Evolutionary conservation across 2,797 vertebrate species (phyloP), one percentile per base, ranked within the genome.

Genomic region (Hippoglossus hippoglossus): DNA sequence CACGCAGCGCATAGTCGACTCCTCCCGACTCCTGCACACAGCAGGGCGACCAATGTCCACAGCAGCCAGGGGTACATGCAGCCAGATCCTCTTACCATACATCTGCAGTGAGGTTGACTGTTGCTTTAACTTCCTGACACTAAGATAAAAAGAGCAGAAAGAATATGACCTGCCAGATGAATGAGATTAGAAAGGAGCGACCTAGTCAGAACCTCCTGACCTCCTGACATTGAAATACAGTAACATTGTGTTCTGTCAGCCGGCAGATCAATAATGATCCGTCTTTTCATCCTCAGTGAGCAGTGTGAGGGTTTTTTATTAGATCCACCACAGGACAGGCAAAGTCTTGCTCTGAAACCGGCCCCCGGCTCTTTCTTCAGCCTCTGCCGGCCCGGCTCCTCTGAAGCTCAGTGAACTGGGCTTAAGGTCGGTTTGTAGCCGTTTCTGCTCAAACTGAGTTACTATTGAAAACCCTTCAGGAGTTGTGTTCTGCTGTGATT

Each of bases 1-100:
- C 80, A 73, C 13, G 57, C 83, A 39, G 83, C 0, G 70, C 22
- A 1, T 1, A 52, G 26, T 18, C 67, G 5, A 70, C 80, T 82
- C 66, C 70, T 75, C 69, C 76, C 58, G 51, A 6, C 72, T 81
- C 76, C 54, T 72, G 16, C 62, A 26, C 63, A 8, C 84, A 81
- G 82, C 79, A 34, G 57, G 83, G n/a, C 25, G 39, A 50, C 79
- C 11, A 25, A 74, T 31, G 58, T 80, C 76, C 62, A 68, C 61
- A 51, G 34, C 78, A 69, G 71, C 60, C 44, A 64, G 71, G 72
- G 67, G 63, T 13, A 63, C 67, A 73, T 82, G 76, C 69, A 71
- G 71, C 36, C 15, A 58, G 73, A 80, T 70, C 80, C 55, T 79
- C 67, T 83, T 75, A 68, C 75, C 60, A 28, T 59, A 49, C 25